Conservation (phyloP, 2,797 vertebrate species). For the Chlorospingus semifuscus region DNA sequence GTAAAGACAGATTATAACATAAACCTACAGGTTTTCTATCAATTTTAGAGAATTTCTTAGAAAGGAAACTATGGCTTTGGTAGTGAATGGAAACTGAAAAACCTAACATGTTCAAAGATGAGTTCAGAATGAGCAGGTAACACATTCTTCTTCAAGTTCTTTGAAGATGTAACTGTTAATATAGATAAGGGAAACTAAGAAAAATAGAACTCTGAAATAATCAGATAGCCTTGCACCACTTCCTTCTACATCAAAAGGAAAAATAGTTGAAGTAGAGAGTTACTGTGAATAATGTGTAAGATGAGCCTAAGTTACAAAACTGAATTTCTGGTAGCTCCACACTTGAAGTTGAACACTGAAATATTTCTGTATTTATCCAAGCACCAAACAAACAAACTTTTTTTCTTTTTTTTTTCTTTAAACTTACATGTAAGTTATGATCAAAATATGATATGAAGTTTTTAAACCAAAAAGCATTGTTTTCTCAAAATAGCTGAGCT, state of each 20-base stretch:
- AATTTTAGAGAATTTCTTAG: not conserved
- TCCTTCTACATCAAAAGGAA: not conserved
- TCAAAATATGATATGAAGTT: not conserved
- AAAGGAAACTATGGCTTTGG: not conserved
- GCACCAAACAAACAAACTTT: not conserved
- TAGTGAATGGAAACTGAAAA: not conserved
- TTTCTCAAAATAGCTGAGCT: not conserved
- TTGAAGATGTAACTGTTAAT: not conserved
- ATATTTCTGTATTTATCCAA: not conserved
- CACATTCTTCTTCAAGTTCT: not conserved
- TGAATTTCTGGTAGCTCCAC: not conserved
- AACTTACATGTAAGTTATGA: not conserved
- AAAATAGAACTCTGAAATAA: not conserved
- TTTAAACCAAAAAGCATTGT: not conserved
- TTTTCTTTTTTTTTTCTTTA: not conserved
- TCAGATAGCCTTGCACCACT: not conserved
- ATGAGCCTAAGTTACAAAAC: not conserved
- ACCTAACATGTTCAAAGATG: not conserved
- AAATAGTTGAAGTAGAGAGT: not conserved
- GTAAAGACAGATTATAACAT: not conserved
- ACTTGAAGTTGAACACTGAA: not conserved
- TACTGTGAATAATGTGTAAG: not conserved
- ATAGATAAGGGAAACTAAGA: not conserved
- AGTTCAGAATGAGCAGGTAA: not conserved
- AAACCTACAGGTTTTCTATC: not conserved